Percentiles rank a stretch among this genome's conserved stretches.
phyloP scores from a whole-genome alignment of 2,797 vertebrate genomes.

The Girardinus metallicus region DNA sequence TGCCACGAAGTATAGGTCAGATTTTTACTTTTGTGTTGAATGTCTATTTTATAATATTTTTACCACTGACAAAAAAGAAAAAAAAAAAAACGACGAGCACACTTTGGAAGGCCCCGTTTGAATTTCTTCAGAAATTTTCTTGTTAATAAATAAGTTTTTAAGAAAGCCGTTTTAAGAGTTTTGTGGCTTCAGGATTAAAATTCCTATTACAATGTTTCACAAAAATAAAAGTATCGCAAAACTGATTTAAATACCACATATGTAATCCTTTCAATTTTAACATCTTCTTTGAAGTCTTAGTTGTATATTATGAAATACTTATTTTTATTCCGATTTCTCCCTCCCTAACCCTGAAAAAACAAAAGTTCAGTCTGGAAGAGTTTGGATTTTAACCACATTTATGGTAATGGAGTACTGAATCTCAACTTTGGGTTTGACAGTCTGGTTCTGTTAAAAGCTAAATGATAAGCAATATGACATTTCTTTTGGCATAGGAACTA shows the following conservation, averaged over 20 bases:
- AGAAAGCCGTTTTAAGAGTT: neutral
- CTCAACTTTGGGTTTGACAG: too few relatives aligned
- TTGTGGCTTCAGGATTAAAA: neutral
- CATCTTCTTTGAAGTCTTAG: neutral
- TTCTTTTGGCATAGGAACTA: too few relatives aligned
- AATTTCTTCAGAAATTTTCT: too few relatives aligned
- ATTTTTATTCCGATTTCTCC: neutral
- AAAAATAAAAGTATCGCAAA: neutral
- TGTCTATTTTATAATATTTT: too few relatives aligned
- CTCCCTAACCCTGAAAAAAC: neutral
- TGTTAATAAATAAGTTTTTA: neutral
- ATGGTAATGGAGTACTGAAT: neutral
- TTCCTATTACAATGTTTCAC: neutral
- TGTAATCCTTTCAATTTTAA: neutral
- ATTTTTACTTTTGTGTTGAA: too few relatives aligned
- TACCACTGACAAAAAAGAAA: too few relatives aligned
- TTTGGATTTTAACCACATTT: neutral
- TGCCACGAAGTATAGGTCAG: too few relatives aligned
- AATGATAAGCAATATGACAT: too few relatives aligned
- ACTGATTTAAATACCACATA: neutral
- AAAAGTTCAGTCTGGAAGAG: neutral
- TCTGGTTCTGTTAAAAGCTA: too few relatives aligned
- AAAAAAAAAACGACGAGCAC: too few relatives aligned
- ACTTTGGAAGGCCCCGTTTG: too few relatives aligned
- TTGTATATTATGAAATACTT: neutral